Base-by-base conservation (phyloP, 2,113 vertebrate species). In the Paedocypris sp. region DNA sequence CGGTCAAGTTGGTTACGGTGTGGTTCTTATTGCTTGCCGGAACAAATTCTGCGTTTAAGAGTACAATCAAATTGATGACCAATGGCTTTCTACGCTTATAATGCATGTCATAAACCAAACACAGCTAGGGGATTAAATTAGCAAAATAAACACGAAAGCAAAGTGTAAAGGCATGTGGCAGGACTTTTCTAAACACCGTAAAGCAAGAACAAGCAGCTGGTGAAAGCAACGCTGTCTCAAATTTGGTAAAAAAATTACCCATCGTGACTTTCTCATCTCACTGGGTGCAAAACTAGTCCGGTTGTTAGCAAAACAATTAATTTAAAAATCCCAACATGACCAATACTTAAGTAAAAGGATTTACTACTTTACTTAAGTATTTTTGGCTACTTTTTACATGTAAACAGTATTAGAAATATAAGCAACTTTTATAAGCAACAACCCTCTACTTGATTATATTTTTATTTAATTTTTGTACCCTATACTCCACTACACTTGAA, bases 1-100 rank as follows among this genome's bases (percentile, higher is more conserved):
- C 54, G 46, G 52, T 46, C 45, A 76, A 67, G 70, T 70, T 71
- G 67, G 73, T 62, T 47, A 28, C 61, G 67, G 59, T 69, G 73
- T 50, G 65, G 45, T 42, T 73, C 41, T 70, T 70, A 63, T 52
- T 74, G 67, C 59, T 67, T 49, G 62, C 59, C 67, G 66, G 68
- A 38, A 52, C 64, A 25, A 7, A 3, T 6, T 10, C 19, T 6
- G 38, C 38, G 16, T 41, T 18, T 41, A 41, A n/a, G n/a, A n/a
- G n/a, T n/a, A n/a, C n/a, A n/a, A n/a, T n/a, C n/a, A n/a, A n/a
- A n/a, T n/a, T n/a, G n/a, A n/a, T n/a, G n/a, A 33, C 18, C 28
- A 31, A 13, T 33, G 5, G 15, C 12, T 32, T 12, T 4, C 18
- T 22, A 20, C n/a, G n/a, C 18, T 4, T 35, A 20, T n/a, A 33